These are phyloP conservation scores for Dryomyza anilis DNA, from an alignment of 2,888 invertebrate genomes.

Conservation along the genomic window DNA sequence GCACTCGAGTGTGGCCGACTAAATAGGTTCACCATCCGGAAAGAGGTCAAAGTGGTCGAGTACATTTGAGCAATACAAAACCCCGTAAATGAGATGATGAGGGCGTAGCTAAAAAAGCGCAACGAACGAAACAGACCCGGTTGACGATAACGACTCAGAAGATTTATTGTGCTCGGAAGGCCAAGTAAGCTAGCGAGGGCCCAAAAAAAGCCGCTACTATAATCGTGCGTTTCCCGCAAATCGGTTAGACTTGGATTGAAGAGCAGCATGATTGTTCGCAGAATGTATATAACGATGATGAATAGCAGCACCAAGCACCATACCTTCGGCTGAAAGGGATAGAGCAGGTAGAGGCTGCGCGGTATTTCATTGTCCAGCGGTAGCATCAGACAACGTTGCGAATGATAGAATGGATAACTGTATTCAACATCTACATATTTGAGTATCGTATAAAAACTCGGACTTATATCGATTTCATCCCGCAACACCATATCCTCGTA, in stretches of 20 bases:
- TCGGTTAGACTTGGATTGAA: not conserved
- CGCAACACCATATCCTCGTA: not conserved
- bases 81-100: not conserved
- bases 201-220: not conserved
- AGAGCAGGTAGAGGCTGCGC: not conserved
- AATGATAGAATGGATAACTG: not conserved
- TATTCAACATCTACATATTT: not conserved
- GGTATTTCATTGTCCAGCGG: slow-evolving; percentile 2
- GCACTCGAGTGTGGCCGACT: not conserved
- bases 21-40: not conserved
- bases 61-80: not conserved
- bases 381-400: slow-evolving; percentile 2
- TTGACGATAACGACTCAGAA: not conserved
- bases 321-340: not conserved
- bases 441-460: too few species aligned
- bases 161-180: not conserved
- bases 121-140: not conserved
- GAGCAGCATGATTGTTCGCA: not conserved
- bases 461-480: slow-evolving; percentile 17
- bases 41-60: not conserved
- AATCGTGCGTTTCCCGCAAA: too few species aligned
- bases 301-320: not conserved
- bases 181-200: not conserved
- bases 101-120: not conserved
- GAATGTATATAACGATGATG: not conserved